These are phyloP conservation scores for Siniperca knerii DNA, from an alignment of 2,113 vertebrate genomes.

Conservation along the genomic window DNA sequence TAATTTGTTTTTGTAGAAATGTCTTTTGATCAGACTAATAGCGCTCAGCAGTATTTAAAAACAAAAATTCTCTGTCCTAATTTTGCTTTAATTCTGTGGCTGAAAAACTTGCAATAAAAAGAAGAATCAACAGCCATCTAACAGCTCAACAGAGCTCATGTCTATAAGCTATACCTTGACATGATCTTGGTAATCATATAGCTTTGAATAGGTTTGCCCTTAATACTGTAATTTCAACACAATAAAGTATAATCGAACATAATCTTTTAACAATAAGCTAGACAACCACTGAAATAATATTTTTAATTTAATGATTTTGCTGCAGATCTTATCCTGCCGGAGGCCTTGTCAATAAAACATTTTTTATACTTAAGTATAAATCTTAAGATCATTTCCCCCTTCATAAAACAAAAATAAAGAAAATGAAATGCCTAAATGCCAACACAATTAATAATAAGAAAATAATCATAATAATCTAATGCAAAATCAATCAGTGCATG, in stretches of 20 bases:
- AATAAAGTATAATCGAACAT: neutral
- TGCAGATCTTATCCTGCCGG: neutral
- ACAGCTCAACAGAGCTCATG: neutral
- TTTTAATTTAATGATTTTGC: neutral
- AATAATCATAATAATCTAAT: neutral
- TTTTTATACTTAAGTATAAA: neutral
- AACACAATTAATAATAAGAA: neutral
- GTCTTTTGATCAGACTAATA: neutral
- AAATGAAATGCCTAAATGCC: neutral
- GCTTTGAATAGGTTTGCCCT: neutral
- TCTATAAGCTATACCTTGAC: neutral
- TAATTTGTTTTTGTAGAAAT: neutral
- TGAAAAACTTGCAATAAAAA: neutral
- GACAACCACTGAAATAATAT: neutral
- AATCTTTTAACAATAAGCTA: neutral
- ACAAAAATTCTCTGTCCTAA: neutral
- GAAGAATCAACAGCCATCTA: neutral
- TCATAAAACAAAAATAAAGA: neutral
- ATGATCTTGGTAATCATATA: neutral
- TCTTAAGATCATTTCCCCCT: neutral
- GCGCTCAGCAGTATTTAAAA: neutral
- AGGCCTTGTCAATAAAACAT: neutral
- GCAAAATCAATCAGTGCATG: neutral
- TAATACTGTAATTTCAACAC: neutral
- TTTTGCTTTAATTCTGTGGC: neutral